These are phyloP conservation scores for Penaeus vannamei DNA, from an alignment of 1,140 invertebrate genomes.

Conservation along the genomic window DNA sequence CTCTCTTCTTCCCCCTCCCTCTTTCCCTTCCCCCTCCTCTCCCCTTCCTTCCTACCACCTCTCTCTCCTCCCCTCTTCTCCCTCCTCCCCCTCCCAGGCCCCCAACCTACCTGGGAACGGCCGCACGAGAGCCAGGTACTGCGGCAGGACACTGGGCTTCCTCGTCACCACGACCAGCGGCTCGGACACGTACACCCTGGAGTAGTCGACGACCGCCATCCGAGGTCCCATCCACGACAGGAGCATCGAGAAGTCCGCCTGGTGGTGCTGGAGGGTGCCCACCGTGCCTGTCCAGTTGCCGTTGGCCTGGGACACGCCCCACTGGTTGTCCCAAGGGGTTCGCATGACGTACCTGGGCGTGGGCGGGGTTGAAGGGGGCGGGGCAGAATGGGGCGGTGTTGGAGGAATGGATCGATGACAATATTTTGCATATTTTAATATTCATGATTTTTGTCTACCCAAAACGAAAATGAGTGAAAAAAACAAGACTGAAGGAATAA, in stretches of 20 bases:
- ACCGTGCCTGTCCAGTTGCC: slow-evolving; percentile 59
- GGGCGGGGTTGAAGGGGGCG: not conserved
- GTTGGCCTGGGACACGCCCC: slow-evolving; percentile 38
- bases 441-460: no score
- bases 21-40: no score
- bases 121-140: slow-evolving; percentile 52
- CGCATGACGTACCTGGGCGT: slow-evolving; percentile 51
- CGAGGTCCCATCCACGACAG: slow-evolving; percentile 47
- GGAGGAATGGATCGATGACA: no score
- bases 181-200: slow-evolving; percentile 42
- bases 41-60: no score
- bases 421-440: no score
- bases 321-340: slow-evolving; percentile 40
- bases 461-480: no score
- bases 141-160: slow-evolving; percentile 37
- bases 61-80: no score
- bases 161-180: slow-evolving; percentile 45
- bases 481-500: no score
- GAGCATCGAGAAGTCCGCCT: slow-evolving; percentile 56
- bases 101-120: slow-evolving; percentile 41
- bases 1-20: no score
- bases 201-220: slow-evolving; percentile 51
- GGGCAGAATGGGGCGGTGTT: no score
- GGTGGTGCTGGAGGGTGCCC: slow-evolving; percentile 46
- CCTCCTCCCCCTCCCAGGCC: no score